Conservation (phyloP, 2,797 vertebrate genomes). For the Salmo trutta region DNA sequence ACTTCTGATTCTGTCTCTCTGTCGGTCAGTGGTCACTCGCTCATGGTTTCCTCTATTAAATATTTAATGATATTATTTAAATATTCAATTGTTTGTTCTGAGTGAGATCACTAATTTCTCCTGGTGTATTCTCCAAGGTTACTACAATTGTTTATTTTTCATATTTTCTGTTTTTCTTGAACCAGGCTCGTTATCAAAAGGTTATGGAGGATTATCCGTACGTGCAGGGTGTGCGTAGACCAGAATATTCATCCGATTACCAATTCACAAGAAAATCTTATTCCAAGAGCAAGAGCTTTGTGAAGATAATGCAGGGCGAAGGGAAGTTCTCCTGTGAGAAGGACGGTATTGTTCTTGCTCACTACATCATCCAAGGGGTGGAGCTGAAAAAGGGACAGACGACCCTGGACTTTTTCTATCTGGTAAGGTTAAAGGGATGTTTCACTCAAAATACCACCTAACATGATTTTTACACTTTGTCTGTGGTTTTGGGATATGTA, state of each 20-base stretch:
- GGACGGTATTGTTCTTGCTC: conserved; percentile 46
- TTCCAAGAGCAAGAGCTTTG: conserved; percentile 82
- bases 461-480: neutral
- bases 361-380: conserved; percentile 75
- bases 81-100: neutral
- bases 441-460: neutral
- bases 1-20: conserved; percentile 1
- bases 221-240: rapidly evolving
- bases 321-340: conserved; percentile 69
- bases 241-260: conserved; percentile 43
- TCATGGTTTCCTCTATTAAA: neutral
- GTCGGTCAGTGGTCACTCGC: neutral
- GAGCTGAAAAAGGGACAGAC: conserved; percentile 63
- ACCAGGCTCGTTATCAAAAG: conserved; percentile 61
- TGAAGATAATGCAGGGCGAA: conserved; percentile 69
- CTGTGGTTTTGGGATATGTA: too few species aligned
- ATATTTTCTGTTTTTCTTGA: conserved; percentile 9
- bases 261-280: conserved; percentile 66
- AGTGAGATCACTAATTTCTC: neutral
- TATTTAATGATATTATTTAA: neutral
- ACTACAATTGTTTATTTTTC: neutral
- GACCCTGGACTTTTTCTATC: conserved; percentile 76
- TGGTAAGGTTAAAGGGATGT: conserved; percentile 67
- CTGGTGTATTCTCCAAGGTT: neutral
- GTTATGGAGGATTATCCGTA: neutral